phyloP scores from a whole-genome alignment of 2,888 invertebrate genomes.

The Pristionchus arcanus region DNA sequence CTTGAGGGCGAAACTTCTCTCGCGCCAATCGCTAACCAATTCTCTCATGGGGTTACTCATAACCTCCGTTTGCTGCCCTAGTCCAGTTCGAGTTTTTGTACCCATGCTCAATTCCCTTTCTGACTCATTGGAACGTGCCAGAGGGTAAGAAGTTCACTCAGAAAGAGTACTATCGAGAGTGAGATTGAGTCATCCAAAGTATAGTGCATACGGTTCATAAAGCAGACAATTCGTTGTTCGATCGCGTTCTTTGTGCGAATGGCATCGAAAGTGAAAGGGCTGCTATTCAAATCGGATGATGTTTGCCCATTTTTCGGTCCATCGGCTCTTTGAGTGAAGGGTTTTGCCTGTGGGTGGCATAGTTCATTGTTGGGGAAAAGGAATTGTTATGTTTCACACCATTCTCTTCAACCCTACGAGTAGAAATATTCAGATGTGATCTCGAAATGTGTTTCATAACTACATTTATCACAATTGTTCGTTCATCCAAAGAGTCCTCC shows the following conservation, averaged over 20 bases:
- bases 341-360: slow-evolving; percentile 40
- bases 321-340: background rate
- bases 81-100: slow-evolving; percentile 48
- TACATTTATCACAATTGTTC: background rate
- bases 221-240: background rate
- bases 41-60: slow-evolving; percentile 13
- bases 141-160: background rate
- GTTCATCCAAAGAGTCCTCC: slow-evolving; percentile 17
- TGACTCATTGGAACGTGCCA: slow-evolving; percentile 26
- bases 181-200: background rate
- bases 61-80: background rate
- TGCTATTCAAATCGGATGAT: background rate
- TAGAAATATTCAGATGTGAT: background rate
- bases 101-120: background rate
- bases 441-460: background rate
- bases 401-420: background rate
- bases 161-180: slow-evolving; percentile 20
- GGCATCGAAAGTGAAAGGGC: slow-evolving; percentile 32
- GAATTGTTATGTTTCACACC: background rate
- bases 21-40: background rate
- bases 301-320: slow-evolving; percentile 47
- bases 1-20: slow-evolving; percentile 8
- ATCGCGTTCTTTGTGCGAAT: slow-evolving; percentile 13
- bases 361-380: background rate
- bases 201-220: slow-evolving; percentile 9